phyloP scores from a whole-genome alignment of 1,140 invertebrate species.

The Brachionus paranguensis region DNA sequence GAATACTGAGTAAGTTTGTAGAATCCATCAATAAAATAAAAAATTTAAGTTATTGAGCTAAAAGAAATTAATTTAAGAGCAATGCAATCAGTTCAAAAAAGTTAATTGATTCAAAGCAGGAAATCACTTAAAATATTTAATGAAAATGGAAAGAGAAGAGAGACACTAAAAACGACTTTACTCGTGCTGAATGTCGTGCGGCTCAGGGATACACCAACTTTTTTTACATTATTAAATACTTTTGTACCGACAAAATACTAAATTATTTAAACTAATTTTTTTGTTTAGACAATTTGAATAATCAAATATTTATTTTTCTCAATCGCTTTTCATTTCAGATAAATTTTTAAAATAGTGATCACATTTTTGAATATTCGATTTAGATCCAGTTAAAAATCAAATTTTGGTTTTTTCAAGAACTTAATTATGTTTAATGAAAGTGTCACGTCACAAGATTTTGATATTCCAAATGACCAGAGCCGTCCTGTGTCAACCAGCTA shows the following conservation, averaged over 20 bases:
- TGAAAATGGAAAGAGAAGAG: no score
- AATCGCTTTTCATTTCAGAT: neutral
- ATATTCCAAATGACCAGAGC: neutral
- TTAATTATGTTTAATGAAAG: neutral
- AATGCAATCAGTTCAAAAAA: no score
- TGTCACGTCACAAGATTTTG: neutral
- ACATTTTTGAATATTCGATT: neutral
- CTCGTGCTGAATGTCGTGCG: neutral
- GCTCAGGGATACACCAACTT: no score
- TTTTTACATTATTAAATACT: no score
- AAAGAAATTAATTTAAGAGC: no score
- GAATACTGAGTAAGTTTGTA: no score
- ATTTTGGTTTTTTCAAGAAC: neutral
- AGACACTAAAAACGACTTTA: no score
- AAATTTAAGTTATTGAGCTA: no score
- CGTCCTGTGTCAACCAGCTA: neutral
- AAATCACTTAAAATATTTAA: no score
- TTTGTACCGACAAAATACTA: neutral
- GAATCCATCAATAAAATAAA: no score
- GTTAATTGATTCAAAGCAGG: no score
- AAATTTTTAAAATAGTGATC: neutral
- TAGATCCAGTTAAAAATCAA: neutral
- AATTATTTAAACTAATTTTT: neutral
- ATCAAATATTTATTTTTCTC: neutral
- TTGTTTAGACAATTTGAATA: neutral